These are phyloP conservation scores for Neelides sp. DNA, from an alignment of 1,140 invertebrate species.

Conservation along the genomic window DNA sequence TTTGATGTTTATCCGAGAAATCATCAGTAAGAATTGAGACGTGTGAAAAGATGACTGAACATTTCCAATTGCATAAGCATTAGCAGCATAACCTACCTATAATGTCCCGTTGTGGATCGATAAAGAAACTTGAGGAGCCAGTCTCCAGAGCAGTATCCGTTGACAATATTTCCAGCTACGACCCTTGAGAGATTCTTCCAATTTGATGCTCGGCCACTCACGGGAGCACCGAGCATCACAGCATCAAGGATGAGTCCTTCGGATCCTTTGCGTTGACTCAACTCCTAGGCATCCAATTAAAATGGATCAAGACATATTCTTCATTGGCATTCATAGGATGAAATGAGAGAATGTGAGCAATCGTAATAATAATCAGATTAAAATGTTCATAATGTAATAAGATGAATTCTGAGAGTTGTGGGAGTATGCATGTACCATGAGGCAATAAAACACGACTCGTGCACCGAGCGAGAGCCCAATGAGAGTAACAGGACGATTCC, in stretches of 20 bases:
- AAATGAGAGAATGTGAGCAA: too few relatives aligned
- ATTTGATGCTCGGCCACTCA: slow-evolving; percentile 40
- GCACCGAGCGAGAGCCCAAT: slow-evolving; percentile 54
- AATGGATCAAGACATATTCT: too few relatives aligned
- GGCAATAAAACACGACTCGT: slow-evolving; percentile 57
- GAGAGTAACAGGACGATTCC: slow-evolving; percentile 55
- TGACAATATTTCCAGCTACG: slow-evolving; percentile 51
- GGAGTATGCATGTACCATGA: slow-evolving; percentile 35
- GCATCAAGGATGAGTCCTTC: slow-evolving; percentile 57
- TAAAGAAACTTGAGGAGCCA: slow-evolving; percentile 58
- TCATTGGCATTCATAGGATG: too few relatives aligned
- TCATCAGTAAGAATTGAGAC: not conserved
- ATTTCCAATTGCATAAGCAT: not conserved
- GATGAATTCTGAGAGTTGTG: too few relatives aligned
- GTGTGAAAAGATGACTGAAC: too few relatives aligned
- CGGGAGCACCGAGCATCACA: slow-evolving; percentile 54
- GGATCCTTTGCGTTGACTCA: slow-evolving; percentile 39
- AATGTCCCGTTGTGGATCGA: slow-evolving; percentile 43
- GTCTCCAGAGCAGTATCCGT: slow-evolving; percentile 52
- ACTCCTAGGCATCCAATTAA: too few relatives aligned
- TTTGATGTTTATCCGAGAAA: not conserved
- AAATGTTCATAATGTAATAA: too few relatives aligned
- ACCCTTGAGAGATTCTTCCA: slow-evolving; percentile 47
- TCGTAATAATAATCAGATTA: too few relatives aligned
- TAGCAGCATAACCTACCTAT: slow-evolving; percentile 32